phyloP scores from a whole-genome alignment of 2,797 vertebrate species.

The Anguilla obscura region DNA sequence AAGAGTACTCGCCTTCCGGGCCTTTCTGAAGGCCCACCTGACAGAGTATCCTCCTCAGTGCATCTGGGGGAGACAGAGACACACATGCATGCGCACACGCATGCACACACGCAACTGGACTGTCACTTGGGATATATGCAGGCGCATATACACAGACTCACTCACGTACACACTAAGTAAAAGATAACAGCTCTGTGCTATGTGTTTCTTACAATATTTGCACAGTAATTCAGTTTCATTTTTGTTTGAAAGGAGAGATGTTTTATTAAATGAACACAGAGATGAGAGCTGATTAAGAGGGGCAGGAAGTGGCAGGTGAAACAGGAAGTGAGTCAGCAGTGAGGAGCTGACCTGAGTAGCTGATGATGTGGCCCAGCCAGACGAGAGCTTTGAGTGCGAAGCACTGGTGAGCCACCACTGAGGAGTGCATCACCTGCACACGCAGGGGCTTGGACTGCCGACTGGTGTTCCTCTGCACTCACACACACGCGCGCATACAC shows the following conservation, averaged over 20 bases:
- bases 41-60: slow-evolving; percentile 88
- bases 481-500: neutral
- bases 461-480: slow-evolving; percentile 88
- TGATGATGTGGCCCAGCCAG: slow-evolving; percentile 90
- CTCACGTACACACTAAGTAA: neutral
- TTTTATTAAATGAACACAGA: neutral
- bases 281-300: neutral
- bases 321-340: neutral
- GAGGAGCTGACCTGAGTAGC: slow-evolving; percentile 83
- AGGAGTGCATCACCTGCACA: slow-evolving; percentile 96
- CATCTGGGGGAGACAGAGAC: slow-evolving; percentile 70
- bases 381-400: slow-evolving; percentile 89
- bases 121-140: neutral
- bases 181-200: neutral
- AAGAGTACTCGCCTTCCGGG: slow-evolving; percentile 85
- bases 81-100: slow-evolving; percentile 31
- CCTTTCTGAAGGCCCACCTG: slow-evolving; percentile 88
- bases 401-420: slow-evolving; percentile 93
- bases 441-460: slow-evolving; percentile 93
- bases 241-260: neutral
- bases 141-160: neutral
- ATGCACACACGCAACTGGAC: neutral
- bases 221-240: neutral
- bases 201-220: neutral
- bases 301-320: neutral